Conservation (phyloP, 2,888 invertebrate species). For the Sarcophaga variegata region DNA sequence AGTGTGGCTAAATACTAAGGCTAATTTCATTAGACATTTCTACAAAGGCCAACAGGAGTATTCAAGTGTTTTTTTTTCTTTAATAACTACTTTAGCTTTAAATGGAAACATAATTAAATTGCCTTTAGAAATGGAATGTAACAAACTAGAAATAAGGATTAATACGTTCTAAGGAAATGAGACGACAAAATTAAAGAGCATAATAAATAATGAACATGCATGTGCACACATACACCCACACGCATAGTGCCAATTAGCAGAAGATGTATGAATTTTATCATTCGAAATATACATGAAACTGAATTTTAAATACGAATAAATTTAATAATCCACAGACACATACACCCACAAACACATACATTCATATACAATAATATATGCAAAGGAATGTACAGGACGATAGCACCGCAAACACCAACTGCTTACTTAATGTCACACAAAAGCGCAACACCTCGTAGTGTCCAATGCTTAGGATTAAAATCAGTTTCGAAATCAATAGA, state of each 20-base stretch:
- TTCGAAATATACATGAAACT: constrained; percentile 40
- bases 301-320: constrained; percentile 3
- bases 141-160: constrained; percentile 21
- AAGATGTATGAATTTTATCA: not conserved
- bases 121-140: constrained; percentile 28
- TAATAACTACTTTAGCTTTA: not conserved
- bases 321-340: constrained; percentile 47
- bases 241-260: not conserved
- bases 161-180: not conserved
- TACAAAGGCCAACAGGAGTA: not conserved
- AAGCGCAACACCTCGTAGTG: constrained; percentile 95
- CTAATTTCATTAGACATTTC: not conserved
- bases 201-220: constrained; percentile 40
- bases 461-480: constrained; percentile 97
- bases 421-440: constrained; percentile 96
- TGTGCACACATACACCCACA: not conserved
- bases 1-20: no score
- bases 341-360: constrained; percentile 27
- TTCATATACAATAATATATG: no score
- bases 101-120: constrained; percentile 31
- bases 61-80: not conserved
- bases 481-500: constrained; percentile 97
- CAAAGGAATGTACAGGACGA: no score
- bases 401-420: not conserved
- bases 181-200: not conserved